Evolutionary conservation across 1,140 invertebrate genomes (phyloP).

Genomic region (Drosophila saltans): DNA sequence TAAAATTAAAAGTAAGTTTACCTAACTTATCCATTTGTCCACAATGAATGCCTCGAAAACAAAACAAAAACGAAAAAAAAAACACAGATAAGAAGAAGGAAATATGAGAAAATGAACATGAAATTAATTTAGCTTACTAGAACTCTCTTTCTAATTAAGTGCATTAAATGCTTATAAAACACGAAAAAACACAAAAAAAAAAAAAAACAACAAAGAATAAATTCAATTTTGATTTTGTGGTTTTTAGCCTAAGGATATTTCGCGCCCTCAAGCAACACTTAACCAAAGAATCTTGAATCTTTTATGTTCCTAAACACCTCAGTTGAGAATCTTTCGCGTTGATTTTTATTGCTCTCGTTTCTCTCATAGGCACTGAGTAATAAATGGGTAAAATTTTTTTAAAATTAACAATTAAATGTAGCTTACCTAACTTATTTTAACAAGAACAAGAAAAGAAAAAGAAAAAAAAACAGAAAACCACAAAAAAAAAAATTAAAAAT

Average conservation of each 20-base stretch:
- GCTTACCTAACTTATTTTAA: constrained; percentile 78
- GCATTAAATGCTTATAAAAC: constrained; percentile 77
- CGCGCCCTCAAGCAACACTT: constrained; percentile 33
- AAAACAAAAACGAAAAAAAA: no score
- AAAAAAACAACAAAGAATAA: neutral
- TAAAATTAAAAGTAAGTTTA: constrained; percentile 21
- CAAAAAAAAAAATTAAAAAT: constrained; percentile 19
- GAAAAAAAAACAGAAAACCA: constrained; percentile 20
- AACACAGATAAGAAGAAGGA: neutral
- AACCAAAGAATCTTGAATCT: constrained; percentile 66
- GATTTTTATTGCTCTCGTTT: constrained; percentile 13
- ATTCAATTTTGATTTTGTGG: constrained; percentile 31
- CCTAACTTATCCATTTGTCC: constrained; percentile 29
- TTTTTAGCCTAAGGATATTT: constrained; percentile 55
- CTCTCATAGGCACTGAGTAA: constrained; percentile 60
- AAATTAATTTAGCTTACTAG: constrained; percentile 54
- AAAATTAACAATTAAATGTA: constrained; percentile 72
- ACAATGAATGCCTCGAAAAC: constrained; percentile 25
- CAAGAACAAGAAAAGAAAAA: constrained; percentile 50
- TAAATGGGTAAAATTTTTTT: constrained; percentile 63
- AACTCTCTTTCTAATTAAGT: constrained; percentile 46
- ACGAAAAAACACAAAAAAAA: constrained; percentile 15
- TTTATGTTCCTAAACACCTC: constrained; percentile 55
- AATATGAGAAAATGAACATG: constrained; percentile 33
- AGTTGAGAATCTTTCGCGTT: constrained; percentile 30